Conservation (phyloP, 1,140 invertebrate genomes). For the Laodelphax striatellus region DNA sequence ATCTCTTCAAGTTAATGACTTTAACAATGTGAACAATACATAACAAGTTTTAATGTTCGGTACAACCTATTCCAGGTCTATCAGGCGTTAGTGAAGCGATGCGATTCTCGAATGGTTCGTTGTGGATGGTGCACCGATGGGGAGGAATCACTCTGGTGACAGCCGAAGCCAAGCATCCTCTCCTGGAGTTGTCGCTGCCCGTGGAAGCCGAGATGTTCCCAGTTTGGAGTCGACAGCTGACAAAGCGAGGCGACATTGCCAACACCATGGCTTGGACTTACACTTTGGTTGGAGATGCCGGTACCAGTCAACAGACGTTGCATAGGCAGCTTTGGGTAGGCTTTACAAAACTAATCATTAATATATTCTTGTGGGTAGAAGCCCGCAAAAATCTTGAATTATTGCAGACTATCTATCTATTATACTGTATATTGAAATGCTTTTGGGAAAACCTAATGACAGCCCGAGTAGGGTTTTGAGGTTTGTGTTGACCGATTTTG, state of each 20-base stretch:
- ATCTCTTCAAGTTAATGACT: too few relatives aligned
- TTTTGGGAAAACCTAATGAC: too few relatives aligned
- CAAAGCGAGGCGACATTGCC: constrained; percentile 59
- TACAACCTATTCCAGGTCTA: constrained; percentile 15
- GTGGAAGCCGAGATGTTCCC: constrained; percentile 86
- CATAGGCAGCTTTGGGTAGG: constrained; percentile 60
- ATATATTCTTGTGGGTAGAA: not conserved
- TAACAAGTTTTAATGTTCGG: too few relatives aligned
- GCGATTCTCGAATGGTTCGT: constrained; percentile 64
- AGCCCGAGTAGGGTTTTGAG: too few relatives aligned
- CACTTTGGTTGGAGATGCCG: constrained; percentile 65
- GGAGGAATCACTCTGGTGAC: constrained; percentile 55
- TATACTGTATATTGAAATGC: too few relatives aligned
- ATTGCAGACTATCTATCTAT: too few relatives aligned
- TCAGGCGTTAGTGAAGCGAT: constrained; percentile 41
- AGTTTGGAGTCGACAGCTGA: constrained; percentile 70
- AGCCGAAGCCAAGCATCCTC: constrained; percentile 69
- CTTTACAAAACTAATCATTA: not conserved
- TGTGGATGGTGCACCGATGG: constrained; percentile 54
- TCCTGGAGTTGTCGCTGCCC: constrained; percentile 74
- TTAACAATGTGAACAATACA: too few relatives aligned
- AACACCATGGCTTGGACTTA: constrained; percentile 72
- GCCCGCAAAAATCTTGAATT: too few relatives aligned
- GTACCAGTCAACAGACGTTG: constrained; percentile 68
- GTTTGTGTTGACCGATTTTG: too few relatives aligned